phyloP scores from a whole-genome alignment of 2,888 invertebrate species.

The Agrotis ipsilon region DNA sequence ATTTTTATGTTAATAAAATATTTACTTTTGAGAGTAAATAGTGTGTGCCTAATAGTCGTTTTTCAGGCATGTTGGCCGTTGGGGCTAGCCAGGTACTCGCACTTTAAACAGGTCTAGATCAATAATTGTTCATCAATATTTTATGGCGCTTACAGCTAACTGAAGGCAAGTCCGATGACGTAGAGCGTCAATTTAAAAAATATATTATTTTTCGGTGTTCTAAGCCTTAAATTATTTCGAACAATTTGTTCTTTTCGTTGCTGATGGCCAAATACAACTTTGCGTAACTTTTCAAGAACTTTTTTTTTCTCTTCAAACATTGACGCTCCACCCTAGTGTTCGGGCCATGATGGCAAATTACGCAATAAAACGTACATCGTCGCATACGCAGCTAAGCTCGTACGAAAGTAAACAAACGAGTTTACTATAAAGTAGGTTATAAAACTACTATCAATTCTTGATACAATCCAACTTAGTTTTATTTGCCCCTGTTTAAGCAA shows the following conservation, averaged over 20 bases:
- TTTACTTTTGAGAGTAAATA: slow-evolving; percentile 12
- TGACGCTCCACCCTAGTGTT: no score
- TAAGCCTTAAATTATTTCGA: no score
- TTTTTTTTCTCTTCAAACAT: no score
- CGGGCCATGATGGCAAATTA: not conserved
- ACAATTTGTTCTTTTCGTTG: no score
- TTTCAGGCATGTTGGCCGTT: not conserved
- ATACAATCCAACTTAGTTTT: not conserved
- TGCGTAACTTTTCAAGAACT: no score
- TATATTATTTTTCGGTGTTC: no score
- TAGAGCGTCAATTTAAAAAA: no score
- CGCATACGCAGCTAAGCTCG: slow-evolving; percentile 1
- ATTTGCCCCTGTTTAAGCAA: not conserved
- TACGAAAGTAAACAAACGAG: slow-evolving; percentile 7
- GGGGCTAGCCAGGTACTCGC: not conserved
- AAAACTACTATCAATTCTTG: slow-evolving; percentile 17
- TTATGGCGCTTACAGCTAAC: not conserved
- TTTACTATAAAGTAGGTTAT: slow-evolving; percentile 10
- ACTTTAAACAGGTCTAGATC: not conserved
- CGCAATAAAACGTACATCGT: not conserved
- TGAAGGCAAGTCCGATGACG: not conserved
- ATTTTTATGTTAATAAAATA: slow-evolving; percentile 13
- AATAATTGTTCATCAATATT: not conserved
- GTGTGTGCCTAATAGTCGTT: not conserved
- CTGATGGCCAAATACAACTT: no score